Base-by-base conservation (phyloP, 2,797 vertebrate species). In the Alfaro cultratus region DNA sequence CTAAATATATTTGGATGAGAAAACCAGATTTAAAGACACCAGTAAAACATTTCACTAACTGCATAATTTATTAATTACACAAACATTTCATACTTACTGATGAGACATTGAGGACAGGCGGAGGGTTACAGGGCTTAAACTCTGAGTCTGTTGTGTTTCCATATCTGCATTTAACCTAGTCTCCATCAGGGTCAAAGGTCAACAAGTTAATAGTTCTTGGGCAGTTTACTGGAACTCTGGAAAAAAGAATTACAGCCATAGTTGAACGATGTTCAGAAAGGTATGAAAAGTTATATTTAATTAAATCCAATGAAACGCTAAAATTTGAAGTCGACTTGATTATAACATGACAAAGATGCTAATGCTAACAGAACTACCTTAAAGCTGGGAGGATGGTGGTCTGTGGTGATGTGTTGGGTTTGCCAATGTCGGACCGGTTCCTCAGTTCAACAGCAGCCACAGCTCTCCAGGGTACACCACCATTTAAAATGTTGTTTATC, bases 41-140 rank as follows among this genome's bases (percentile, higher is more conserved):
- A 49, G 47, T 49, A 21, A 49, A 21, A 49, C 18, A 49, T 49
- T 49, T 49, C 16, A 21, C 16, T 21, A 18, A 18, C 47, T 49
- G 18, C 18, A 7, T 21, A 21, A 21, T 21, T 49, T 49, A 49
- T 46, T 46, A 49, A 49, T 49, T 49, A 49, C 16, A 49, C 47
- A 18, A 21, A 49, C 15, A 49, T 49, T 49, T 49, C 16, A 7
- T 79, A 80, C 88, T 83, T 4, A 88, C 86, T 31, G 82, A 0
- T 18, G 76, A 83, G 31, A 87, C 21, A 5, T 0, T n/a, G 45
- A 68, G 64, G 39, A 68, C 64, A 26, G 36, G 0, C 11, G 64
- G 64, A 26, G 64, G 64, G 21, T 18, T 26, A 10, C 64, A 68
- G 36, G 64, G 36, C 36, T 23, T 18, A 4, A 3, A 41, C 64